A percentile compares a stretch with the other conserved stretches of the same genome.
Conservation (phyloP, 2,888 invertebrate genomes). For the Bombyx huttoni region DNA sequence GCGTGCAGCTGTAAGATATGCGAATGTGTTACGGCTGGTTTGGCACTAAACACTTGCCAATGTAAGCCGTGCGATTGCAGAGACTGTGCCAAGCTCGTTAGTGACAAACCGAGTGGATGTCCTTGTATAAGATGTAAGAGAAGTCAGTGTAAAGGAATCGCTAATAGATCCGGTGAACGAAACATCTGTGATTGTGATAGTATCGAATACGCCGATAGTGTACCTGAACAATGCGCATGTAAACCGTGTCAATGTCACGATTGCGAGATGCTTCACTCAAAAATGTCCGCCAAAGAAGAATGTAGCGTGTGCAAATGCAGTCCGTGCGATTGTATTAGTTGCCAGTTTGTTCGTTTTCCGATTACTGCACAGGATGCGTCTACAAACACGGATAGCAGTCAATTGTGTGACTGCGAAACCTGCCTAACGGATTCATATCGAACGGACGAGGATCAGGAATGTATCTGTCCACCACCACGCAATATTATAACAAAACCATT, state of each 20-base stretch:
- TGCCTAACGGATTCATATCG: slow-evolving; percentile 29
- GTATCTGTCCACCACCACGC: slow-evolving; percentile 26
- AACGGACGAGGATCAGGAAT: slow-evolving; percentile 20
- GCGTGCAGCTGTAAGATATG: slow-evolving; percentile 55
- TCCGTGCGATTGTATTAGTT: slow-evolving; percentile 37
- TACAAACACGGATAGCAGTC: slow-evolving; percentile 24
- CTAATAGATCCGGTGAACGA: slow-evolving; percentile 6
- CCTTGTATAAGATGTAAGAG: slow-evolving; percentile 18
- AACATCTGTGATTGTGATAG: slow-evolving; percentile 27
- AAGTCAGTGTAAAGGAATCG: slow-evolving; percentile 15
- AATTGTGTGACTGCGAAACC: slow-evolving; percentile 25
- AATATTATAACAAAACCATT: slow-evolving; percentile 30
- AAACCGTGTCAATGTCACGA: slow-evolving; percentile 28
- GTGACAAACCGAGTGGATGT: slow-evolving; percentile 11
- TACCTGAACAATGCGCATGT: slow-evolving; percentile 21
- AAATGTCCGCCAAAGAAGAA: slow-evolving; percentile 5
- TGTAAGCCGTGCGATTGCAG: slow-evolving; percentile 31
- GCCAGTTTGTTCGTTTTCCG: slow-evolving; percentile 15
- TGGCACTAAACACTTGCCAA: slow-evolving; percentile 15
- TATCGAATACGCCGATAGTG: slow-evolving; percentile 9
- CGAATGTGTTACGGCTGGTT: slow-evolving; percentile 30
- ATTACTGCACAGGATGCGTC: slow-evolving; percentile 27
- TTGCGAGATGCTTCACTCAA: slow-evolving; percentile 10
- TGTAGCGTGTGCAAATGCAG: slow-evolving; percentile 27
- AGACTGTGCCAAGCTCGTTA: slow-evolving; percentile 15